phyloP scores from a whole-genome alignment of 2,797 vertebrate species.

The Eurystomus glaucurus region DNA sequence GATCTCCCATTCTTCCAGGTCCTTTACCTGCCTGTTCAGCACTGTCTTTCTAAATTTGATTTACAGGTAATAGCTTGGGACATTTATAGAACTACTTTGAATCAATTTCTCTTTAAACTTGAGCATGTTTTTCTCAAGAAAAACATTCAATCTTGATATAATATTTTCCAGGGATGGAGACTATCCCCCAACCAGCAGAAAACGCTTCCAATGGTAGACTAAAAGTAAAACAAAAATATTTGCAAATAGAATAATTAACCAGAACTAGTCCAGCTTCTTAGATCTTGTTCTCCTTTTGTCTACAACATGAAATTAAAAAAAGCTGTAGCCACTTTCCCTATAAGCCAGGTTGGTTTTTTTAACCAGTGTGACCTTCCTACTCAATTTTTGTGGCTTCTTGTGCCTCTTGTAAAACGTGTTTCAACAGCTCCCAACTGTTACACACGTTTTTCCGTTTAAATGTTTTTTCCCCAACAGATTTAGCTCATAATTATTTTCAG shows the following conservation, averaged over 20 bases:
- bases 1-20: not conserved
- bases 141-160: not conserved
- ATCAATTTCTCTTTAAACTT: slow-evolving; percentile 19
- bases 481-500: slow-evolving; percentile 23
- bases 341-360: not conserved
- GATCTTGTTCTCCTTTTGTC: not conserved
- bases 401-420: slow-evolving; percentile 21
- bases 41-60: not conserved
- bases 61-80: not conserved
- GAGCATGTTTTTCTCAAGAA: not conserved
- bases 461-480: not conserved
- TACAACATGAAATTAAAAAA: not conserved
- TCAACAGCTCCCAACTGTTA: slow-evolving; percentile 31
- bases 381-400: slow-evolving; percentile 40
- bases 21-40: not conserved
- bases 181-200: not conserved
- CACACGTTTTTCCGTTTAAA: not conserved
- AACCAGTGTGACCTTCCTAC: not conserved
- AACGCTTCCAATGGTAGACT: not conserved
- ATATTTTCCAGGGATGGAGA: not conserved
- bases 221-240: slow-evolving; percentile 15
- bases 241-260: not conserved
- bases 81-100: not conserved
- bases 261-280: not conserved
- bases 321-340: not conserved